Conservation (phyloP, 2,888 invertebrate genomes). For the Camptogramma bilineatum region DNA sequence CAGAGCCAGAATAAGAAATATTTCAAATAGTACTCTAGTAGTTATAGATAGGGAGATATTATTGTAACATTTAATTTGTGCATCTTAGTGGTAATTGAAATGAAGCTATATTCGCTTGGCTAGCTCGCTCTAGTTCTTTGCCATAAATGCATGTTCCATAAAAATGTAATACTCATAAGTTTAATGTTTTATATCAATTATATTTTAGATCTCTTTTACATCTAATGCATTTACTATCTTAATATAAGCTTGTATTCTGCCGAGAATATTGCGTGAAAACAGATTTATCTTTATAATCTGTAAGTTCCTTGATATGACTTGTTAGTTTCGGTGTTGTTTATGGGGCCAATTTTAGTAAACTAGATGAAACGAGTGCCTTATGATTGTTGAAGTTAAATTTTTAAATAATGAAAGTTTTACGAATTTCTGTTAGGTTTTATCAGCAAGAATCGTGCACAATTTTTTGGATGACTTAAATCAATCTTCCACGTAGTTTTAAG, state of each 20-base stretch:
- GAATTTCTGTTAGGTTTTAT: conserved; percentile 41
- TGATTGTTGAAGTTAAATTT: conserved; percentile 56
- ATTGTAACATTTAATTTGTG: conserved; percentile 56
- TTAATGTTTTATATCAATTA: conserved; percentile 80
- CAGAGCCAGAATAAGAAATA: conserved; percentile 29
- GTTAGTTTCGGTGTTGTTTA: conserved; percentile 61
- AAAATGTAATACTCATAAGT: conserved; percentile 84
- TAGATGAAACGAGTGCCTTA: conserved; percentile 75
- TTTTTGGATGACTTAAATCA: conserved; percentile 61
- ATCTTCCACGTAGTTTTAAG: conserved; percentile 80
- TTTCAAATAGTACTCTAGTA: conserved; percentile 25
- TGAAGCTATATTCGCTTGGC: conserved; percentile 83
- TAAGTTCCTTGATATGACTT: conserved; percentile 70
- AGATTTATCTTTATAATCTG: conserved; percentile 52
- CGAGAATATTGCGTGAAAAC: conserved; percentile 62
- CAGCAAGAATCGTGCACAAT: conserved; percentile 39
- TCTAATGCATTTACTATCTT: conserved; percentile 83
- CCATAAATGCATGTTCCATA: conserved; percentile 86
- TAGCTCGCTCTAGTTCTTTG: conserved; percentile 83
- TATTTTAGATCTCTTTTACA: conserved; percentile 84
- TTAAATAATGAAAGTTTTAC: conserved; percentile 46
- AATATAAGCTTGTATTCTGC: conserved; percentile 67
- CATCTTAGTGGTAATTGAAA: conserved; percentile 74
- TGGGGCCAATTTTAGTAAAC: conserved; percentile 69
- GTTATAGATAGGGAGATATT: conserved; percentile 30